Percentiles rank a stretch among this genome's conserved stretches.
Conservation (phyloP, 2,888 invertebrate species). For the Caenorhabditis sp. region DNA sequence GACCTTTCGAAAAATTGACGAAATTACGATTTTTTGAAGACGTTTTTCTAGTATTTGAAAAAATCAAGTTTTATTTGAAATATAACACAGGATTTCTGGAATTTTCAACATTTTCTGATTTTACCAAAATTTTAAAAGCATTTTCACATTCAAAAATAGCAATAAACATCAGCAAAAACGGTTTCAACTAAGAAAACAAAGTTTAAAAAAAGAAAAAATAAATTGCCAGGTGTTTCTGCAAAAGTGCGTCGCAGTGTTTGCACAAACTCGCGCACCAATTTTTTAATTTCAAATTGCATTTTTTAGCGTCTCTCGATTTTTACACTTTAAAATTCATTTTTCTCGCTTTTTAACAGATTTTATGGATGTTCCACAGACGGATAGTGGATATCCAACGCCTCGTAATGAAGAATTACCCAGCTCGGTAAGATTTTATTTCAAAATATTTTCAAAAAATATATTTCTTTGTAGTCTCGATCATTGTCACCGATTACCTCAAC, state of each 20-base stretch:
- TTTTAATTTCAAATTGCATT: constrained; percentile 2
- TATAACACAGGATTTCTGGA: too few species aligned
- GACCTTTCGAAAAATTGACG: not conserved
- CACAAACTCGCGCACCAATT: not conserved
- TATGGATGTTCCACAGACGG: constrained; percentile 16
- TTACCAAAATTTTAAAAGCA: too few species aligned
- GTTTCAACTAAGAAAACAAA: not conserved
- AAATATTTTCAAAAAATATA: not conserved
- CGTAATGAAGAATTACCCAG: constrained; percentile 23
- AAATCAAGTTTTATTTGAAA: too few species aligned
- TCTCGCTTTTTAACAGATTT: not conserved
- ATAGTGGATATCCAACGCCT: constrained; percentile 39
- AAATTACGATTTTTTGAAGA: not conserved
- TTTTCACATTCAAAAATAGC: not conserved
- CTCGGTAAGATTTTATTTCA: constrained; percentile 1
- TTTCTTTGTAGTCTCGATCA: constrained; percentile 16
- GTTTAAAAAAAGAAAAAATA: not conserved
- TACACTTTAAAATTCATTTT: not conserved
- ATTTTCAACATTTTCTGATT: too few species aligned
- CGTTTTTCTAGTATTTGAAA: too few species aligned
- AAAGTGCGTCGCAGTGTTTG: constrained; percentile 13
- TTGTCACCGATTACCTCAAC: constrained; percentile 28
- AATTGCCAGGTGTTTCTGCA: constrained; percentile 5
- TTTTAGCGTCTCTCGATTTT: not conserved
- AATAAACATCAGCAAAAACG: not conserved